Evolutionary conservation across 1,140 invertebrate genomes (phyloP), one percentile per base, ranked within the genome.

Genomic region (Monomorium pharaonis): DNA sequence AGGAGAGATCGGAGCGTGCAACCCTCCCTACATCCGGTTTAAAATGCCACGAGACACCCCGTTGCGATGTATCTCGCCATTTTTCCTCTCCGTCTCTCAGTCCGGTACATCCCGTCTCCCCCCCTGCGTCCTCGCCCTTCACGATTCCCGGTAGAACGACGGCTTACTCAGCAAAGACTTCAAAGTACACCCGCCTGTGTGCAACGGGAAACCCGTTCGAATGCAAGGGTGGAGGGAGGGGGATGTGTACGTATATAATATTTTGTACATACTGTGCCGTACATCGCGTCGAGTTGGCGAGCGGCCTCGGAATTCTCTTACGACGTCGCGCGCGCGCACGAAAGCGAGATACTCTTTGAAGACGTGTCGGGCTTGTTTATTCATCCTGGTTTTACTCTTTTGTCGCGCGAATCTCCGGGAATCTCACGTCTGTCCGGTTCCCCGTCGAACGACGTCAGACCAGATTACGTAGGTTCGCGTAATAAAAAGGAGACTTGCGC

Each of bases 11-110:
- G 54, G 72, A 33, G n/a, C n/a, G n/a, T n/a, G 24, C 21, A n/a
- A 54, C 33, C 37, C 27, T 74, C 27, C 70, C 69, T 14, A n/a
- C 63, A 10, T 44, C 60, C 49, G 84, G 63, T 78, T 78, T 85
- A 85, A 88, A 86, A 76, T 67, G 74, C 80, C 87, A 51, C 54
- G 37, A 69, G 62, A 72, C 74, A 37, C 44, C 49, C 44, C 60
- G 72, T 85, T 84, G 56, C 44, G 33, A 85, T 75, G 83, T 69
- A 65, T 72, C 58, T 42, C n/a, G 58, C 42, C 60, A 88, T 62
- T 87, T 24, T 33, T 18, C 21, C 18, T 14, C 27, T 33, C 47
- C n/a, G 1, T 49, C 16, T 12, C 4, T 70, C 10, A 3, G 37
- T 30, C 12, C 18, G 6, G 16, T 24, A 54, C 60, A 33, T 78